Conservation (phyloP, 2,113 vertebrate species). For the Cynocephalus volans region DNA sequence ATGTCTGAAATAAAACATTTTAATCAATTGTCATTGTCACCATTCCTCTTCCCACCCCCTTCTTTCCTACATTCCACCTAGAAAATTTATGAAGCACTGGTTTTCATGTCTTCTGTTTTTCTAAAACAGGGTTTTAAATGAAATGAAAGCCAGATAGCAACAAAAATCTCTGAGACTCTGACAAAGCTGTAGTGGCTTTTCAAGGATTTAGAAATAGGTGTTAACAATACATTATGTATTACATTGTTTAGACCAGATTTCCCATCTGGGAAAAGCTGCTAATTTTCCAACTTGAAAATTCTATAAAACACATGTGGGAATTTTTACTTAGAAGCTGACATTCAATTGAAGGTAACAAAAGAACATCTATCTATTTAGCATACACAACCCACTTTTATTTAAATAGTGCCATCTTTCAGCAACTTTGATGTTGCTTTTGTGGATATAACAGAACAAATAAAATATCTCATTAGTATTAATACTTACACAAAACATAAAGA, state of each 20-base stretch:
- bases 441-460: not conserved
- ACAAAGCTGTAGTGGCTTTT: constrained; percentile 32
- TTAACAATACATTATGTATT: not conserved
- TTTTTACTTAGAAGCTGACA: constrained; percentile 22
- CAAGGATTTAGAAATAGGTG: constrained; percentile 30
- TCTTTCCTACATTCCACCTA: not conserved
- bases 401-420: not conserved
- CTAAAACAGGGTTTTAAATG: not conserved
- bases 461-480: not conserved
- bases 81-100: not conserved
- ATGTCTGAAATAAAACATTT: constrained; percentile 55
- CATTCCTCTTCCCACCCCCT: not conserved
- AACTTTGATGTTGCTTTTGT: not conserved
- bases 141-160: not conserved
- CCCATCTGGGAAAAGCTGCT: constrained; percentile 2
- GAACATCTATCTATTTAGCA: not conserved
- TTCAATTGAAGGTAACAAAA: not conserved
- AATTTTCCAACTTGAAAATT: constrained; percentile 42
- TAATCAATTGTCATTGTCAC: not conserved
- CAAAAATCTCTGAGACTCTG: not conserved
- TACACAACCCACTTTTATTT: constrained; percentile 29
- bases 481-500: not conserved
- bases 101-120: not conserved
- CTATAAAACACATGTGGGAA: not conserved
- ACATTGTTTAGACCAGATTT: constrained; percentile 2